Conservation (phyloP, 2,888 invertebrate species). For the Phania funesta region DNA sequence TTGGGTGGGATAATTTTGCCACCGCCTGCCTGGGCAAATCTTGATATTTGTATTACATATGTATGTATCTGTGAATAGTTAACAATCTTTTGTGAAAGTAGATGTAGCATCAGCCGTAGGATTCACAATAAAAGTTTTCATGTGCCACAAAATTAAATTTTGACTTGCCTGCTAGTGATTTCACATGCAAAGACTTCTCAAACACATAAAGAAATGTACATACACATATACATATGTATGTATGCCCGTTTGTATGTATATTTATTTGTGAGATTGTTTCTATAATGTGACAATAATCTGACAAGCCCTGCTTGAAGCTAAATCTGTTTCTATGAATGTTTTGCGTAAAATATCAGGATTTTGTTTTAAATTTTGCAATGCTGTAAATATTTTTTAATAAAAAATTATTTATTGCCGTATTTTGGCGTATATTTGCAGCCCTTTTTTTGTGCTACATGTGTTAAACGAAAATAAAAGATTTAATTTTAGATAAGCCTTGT, state of each 20-base stretch:
- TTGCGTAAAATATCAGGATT: neutral
- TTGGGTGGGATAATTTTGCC: no score
- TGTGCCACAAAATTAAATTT: neutral
- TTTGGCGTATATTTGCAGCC: neutral
- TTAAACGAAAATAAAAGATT: conserved; percentile 22
- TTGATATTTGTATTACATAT: no score
- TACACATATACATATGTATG: neutral
- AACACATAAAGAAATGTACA: neutral
- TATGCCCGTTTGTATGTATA: no score
- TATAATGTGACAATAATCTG: conserved; percentile 44
- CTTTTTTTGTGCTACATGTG: neutral
- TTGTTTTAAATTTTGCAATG: neutral
- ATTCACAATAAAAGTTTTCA: no score
- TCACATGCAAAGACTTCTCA: neutral
- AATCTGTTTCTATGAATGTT: neutral
- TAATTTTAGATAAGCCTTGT: conserved; percentile 50
- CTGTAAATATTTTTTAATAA: no score
- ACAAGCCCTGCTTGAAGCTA: conserved; percentile 14
- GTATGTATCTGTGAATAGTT: no score
- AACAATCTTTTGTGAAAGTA: no score
- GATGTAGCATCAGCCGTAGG: no score
- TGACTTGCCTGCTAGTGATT: neutral
- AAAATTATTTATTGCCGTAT: neutral
- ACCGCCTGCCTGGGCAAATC: no score
- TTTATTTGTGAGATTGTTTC: no score